Base-by-base conservation (phyloP, 2,888 invertebrate species). In the Oligia strigilis region DNA sequence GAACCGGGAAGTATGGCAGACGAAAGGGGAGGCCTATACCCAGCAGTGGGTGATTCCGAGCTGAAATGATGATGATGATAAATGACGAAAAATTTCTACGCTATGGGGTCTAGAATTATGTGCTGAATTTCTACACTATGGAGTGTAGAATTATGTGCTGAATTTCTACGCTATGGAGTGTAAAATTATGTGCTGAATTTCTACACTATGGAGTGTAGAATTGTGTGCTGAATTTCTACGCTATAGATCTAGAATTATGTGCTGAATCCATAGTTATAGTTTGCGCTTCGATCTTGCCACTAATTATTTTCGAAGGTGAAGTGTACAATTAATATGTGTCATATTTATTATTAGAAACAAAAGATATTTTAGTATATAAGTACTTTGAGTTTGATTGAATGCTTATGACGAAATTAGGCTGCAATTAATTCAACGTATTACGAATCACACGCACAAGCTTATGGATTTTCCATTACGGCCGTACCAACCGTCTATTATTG, bases 311-410 rank as follows among this genome's bases (percentile, higher is more conserved):
- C 29, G 14, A 17, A 62, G 60, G 60, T 29, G 13, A n/a, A 29
- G 62, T n/a, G 17, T 62, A 36, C 62, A 8, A 17, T 29, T 62
- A 36, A 17, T 29, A 17, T 36, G 36, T 17, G 17, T 36, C 64
- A 60, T 60, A 60, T 60, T 60, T 60, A 60, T n/a, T 60, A n/a
- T n/a, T n/a, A n/a, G 60, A 13, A 60, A 60, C n/a, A n/a, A 55
- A 23, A 55, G 1, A 58, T 23, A n/a, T 58, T 58, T 58, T n/a
- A 58, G 29, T 62, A 17, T 62, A 17, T 62, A 46, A 9, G 2
- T 13, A 29, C 17, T 62, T 62, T 36, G 5, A 69, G 19, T 29
- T 43, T 72, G 19, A 46, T 46, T 72, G 19, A 67, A 29, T 29
- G 23, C 29, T 69, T 46, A 46, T 23, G 14, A 69, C 9, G 23